Conservation (phyloP, 2,888 invertebrate species). For the Leistus spinibarbis region DNA sequence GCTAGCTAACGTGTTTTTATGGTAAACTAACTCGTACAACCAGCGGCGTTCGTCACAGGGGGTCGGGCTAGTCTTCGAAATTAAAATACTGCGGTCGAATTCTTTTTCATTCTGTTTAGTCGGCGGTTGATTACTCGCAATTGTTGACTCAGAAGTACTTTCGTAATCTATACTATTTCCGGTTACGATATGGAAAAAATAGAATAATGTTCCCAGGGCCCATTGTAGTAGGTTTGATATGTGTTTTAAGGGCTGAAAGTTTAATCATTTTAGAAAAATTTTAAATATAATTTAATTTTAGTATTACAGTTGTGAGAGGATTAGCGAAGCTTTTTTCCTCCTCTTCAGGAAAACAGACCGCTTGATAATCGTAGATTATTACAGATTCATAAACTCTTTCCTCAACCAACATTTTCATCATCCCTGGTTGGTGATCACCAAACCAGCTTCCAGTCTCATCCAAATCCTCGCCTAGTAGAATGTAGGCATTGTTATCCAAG, state of each 20-base stretch:
- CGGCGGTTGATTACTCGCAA: constrained; percentile 50
- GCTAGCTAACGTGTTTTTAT: constrained; percentile 47
- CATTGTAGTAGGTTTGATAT: constrained; percentile 64
- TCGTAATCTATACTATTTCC: constrained; percentile 41
- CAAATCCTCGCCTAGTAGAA: constrained; percentile 74
- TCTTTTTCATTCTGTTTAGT: constrained; percentile 61
- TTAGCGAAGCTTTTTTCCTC: constrained; percentile 62
- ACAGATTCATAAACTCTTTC: constrained; percentile 79
- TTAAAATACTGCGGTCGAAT: constrained; percentile 66
- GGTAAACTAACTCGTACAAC: constrained; percentile 51
- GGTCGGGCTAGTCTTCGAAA: constrained; percentile 80
- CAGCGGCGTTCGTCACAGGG: constrained; percentile 79
- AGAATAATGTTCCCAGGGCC: constrained; percentile 63
- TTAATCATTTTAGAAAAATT: neutral
- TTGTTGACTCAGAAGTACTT: constrained; percentile 39
- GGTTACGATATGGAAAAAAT: constrained; percentile 53
- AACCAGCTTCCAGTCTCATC: constrained; percentile 81
- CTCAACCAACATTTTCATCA: constrained; percentile 77
- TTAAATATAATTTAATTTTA: neutral
- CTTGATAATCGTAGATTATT: constrained; percentile 86
- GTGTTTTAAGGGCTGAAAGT: constrained; percentile 65
- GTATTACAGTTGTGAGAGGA: constrained; percentile 52
- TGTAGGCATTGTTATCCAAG: constrained; percentile 88
- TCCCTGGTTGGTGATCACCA: constrained; percentile 73
- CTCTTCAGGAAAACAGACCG: constrained; percentile 78